These are phyloP conservation scores for Cosmia pyralina DNA, from an alignment of 2,888 invertebrate species.

Conservation along the genomic window DNA sequence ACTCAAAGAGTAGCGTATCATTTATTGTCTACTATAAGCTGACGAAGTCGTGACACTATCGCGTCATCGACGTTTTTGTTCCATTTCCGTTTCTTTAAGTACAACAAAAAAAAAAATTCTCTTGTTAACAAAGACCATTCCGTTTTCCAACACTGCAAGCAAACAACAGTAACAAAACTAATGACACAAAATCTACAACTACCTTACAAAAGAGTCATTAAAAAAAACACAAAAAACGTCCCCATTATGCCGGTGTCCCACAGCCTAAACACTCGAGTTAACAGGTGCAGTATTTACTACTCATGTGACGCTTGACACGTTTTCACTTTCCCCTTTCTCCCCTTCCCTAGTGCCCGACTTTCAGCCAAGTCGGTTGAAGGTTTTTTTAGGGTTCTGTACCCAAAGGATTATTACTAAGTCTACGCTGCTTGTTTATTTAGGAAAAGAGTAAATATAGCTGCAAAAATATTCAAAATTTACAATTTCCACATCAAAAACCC, in stretches of 20 bases:
- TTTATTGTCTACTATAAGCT: slow-evolving; percentile 11
- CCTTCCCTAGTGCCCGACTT: slow-evolving; percentile 60
- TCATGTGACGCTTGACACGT: slow-evolving; percentile 82
- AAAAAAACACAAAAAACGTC: slow-evolving; percentile 31
- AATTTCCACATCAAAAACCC: too few species aligned
- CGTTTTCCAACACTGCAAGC: not conserved
- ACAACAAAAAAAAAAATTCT: too few species aligned
- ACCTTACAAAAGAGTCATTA: slow-evolving; percentile 43
- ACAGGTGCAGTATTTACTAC: slow-evolving; percentile 68
- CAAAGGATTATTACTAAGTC: not conserved
- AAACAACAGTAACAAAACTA: not conserved
- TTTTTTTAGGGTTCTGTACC: slow-evolving; percentile 21
- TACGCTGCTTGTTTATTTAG: not conserved
- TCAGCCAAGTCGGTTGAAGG: slow-evolving; percentile 18
- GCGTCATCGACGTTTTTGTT: not conserved
- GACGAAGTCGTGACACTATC: not conserved
- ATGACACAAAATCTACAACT: slow-evolving; percentile 3
- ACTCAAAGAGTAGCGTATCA: not conserved
- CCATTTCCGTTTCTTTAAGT: not conserved
- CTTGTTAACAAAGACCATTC: not conserved
- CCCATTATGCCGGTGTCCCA: slow-evolving; percentile 48
- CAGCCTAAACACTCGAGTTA: slow-evolving; percentile 62
- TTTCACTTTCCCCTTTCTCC: slow-evolving; percentile 80
- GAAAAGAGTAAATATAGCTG: not conserved
- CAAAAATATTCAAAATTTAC: not conserved